Percentiles rank a stretch among this genome's conserved stretches.
Evolutionary conservation across 1,140 invertebrate genomes (phyloP).

Genomic region (Trypoxylus dichotomus): DNA sequence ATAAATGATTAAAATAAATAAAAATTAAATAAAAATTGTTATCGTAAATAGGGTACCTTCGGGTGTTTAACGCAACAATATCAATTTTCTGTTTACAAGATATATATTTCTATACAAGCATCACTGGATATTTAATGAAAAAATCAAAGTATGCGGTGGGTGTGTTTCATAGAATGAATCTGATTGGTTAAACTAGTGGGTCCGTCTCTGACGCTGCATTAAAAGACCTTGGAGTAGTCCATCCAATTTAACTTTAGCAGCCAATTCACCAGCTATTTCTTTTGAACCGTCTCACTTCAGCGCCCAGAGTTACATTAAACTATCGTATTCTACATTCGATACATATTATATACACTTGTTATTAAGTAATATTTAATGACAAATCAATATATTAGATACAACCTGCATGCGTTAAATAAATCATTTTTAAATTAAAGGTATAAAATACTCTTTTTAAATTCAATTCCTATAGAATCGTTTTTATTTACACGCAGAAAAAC

Average conservation of each 20-base stretch:
- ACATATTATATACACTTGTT: neutral
- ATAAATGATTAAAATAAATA: too few relatives aligned
- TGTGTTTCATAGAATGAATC: neutral
- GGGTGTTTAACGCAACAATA: too few relatives aligned
- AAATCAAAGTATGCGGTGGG: neutral
- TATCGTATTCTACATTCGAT: neutral
- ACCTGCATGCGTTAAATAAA: too few relatives aligned
- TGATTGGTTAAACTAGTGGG: neutral
- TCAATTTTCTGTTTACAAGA: neutral
- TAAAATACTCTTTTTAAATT: too few relatives aligned
- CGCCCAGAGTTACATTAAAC: neutral
- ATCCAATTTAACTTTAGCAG: neutral
- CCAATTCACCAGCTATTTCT: neutral
- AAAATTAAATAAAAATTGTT: too few relatives aligned
- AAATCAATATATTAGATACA: neutral
- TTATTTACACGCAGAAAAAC: too few relatives aligned
- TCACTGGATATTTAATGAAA: neutral
- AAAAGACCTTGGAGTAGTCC: slow-evolving; percentile 1
- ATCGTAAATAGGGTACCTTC: too few relatives aligned
- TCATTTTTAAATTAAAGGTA: too few relatives aligned
- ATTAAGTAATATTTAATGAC: neutral
- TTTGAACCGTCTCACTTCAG: neutral
- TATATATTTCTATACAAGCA: neutral
- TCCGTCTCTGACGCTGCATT: neutral
- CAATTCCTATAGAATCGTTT: too few relatives aligned